Evolutionary conservation across 2,113 vertebrate genomes (phyloP).

Genomic region (Ictalurus furcatus): DNA sequence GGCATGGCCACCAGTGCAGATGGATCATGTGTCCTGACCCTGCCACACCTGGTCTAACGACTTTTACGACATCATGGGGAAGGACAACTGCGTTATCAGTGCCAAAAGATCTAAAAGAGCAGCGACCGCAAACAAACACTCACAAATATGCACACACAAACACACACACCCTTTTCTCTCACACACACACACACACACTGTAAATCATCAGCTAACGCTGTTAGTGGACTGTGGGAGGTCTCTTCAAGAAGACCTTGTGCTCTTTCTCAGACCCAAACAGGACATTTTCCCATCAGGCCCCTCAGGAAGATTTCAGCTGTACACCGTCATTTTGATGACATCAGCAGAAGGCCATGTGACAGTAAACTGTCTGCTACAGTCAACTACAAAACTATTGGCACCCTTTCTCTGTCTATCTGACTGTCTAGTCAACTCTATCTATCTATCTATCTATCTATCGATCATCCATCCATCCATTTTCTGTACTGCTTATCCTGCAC

Average conservation of each 20-base stretch:
- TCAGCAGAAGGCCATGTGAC: not conserved
- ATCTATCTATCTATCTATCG: too few relatives aligned
- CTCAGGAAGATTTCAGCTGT: not conserved
- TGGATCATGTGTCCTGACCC: not conserved
- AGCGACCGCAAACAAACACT: slow-evolving; percentile 16
- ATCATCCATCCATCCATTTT: too few relatives aligned
- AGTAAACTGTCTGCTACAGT: not conserved
- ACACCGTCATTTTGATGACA: not conserved
- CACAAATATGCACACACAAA: not conserved
- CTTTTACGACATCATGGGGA: not conserved
- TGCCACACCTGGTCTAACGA: slow-evolving; percentile 22
- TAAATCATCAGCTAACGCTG: not conserved
- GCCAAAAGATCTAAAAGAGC: slow-evolving; percentile 23
- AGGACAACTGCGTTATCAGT: not conserved
- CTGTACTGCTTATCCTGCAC: too few relatives aligned
- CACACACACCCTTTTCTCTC: not conserved
- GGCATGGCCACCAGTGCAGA: slow-evolving; percentile 3
- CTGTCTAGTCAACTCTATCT: not conserved
- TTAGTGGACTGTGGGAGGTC: not conserved
- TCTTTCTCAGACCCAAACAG: not conserved
- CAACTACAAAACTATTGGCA: too few relatives aligned
- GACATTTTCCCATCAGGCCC: not conserved
- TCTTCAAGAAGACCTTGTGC: not conserved
- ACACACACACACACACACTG: too few relatives aligned
- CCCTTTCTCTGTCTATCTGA: too few relatives aligned